Conservation (phyloP, 2,888 invertebrate genomes). For the Idaea aversata region DNA sequence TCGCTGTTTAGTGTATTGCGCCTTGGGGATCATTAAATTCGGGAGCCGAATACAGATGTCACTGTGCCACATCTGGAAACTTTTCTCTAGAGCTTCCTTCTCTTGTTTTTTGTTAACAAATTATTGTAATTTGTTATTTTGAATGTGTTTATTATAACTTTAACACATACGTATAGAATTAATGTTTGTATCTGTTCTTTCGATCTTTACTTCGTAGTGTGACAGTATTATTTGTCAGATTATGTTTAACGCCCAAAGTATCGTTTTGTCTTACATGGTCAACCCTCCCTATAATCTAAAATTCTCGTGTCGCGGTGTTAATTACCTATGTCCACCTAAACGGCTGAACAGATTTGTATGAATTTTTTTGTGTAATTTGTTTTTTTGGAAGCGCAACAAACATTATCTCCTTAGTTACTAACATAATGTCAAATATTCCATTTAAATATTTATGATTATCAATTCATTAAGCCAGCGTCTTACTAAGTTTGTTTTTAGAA, state of each 20-base stretch:
- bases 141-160: conserved; percentile 15
- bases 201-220: not conserved
- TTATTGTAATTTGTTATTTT: conserved; percentile 24
- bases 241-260: too few relatives aligned
- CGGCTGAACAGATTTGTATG: too few relatives aligned
- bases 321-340: too few relatives aligned
- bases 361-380: too few relatives aligned
- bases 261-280: too few relatives aligned
- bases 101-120: conserved; percentile 16
- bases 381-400: too few relatives aligned
- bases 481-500: not conserved
- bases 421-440: too few relatives aligned
- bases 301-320: too few relatives aligned
- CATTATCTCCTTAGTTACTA: too few relatives aligned
- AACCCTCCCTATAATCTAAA: too few relatives aligned
- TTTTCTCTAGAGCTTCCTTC: conserved; percentile 31
- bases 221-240: not conserved
- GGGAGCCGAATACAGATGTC: conserved; percentile 63
- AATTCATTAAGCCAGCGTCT: too few relatives aligned
- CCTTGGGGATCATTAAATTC: conserved; percentile 74
- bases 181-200: not conserved
- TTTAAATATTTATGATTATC: too few relatives aligned
- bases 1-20: conserved; percentile 74
- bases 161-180: conserved; percentile 14
- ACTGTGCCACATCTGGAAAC: conserved; percentile 61